Evolutionary conservation across 2,888 invertebrate genomes (phyloP).

Genomic region (Synanthedon andrenaeformis): DNA sequence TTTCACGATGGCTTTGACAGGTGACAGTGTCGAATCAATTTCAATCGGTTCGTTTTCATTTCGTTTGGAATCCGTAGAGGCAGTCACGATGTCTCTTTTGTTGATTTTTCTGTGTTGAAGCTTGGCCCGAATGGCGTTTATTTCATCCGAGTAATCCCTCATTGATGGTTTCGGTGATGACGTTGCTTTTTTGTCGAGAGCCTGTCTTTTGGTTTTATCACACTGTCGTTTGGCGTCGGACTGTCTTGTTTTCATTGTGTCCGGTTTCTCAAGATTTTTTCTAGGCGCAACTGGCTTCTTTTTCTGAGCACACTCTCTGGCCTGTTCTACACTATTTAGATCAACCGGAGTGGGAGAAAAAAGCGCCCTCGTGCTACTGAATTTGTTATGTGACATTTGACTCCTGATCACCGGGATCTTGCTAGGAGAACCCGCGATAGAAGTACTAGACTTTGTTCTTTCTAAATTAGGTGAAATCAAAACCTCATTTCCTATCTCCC

Average conservation of each 20-base stretch:
- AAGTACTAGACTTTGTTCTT: slow-evolving; percentile 63
- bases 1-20: slow-evolving; percentile 63
- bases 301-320: slow-evolving; percentile 69
- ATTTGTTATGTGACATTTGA: slow-evolving; percentile 61
- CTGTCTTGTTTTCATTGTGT: slow-evolving; percentile 51
- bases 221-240: slow-evolving; percentile 43
- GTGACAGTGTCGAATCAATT: slow-evolving; percentile 52
- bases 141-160: slow-evolving; percentile 63
- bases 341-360: slow-evolving; percentile 71
- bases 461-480: slow-evolving; percentile 48
- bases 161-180: slow-evolving; percentile 42
- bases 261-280: slow-evolving; percentile 46
- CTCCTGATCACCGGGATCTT: slow-evolving; percentile 74
- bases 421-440: slow-evolving; percentile 71
- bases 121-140: slow-evolving; percentile 60
- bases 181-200: slow-evolving; percentile 42
- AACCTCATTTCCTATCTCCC: slow-evolving; percentile 63
- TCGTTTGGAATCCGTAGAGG: slow-evolving; percentile 36
- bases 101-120: slow-evolving; percentile 59
- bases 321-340: slow-evolving; percentile 66
- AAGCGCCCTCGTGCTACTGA: slow-evolving; percentile 63
- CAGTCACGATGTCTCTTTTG: slow-evolving; percentile 49
- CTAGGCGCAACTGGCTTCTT: slow-evolving; percentile 43
- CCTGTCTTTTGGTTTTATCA: slow-evolving; percentile 55
- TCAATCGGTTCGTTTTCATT: slow-evolving; percentile 41